Conservation (phyloP, 2,797 vertebrate species). For the Enteromius thamalakanensis region DNA sequence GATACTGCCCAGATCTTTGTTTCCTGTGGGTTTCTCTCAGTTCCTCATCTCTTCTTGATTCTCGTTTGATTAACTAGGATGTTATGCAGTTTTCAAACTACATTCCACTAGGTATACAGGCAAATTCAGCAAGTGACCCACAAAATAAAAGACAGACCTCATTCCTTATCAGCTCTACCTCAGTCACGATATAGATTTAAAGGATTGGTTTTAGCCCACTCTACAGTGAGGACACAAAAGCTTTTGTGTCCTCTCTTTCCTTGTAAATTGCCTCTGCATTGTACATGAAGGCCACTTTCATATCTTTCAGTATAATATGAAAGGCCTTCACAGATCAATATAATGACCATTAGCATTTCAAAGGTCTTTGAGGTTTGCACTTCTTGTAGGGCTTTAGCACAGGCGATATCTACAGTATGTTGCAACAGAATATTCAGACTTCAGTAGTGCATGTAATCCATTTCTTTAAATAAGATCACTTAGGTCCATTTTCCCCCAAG, state of each 20-base stretch:
- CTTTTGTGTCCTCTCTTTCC: constrained; percentile 41
- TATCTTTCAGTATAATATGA: constrained; percentile 19
- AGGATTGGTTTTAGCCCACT: constrained; percentile 16
- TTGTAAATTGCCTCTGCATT: constrained; percentile 37
- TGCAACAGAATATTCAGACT: neutral
- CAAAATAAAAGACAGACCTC: constrained; percentile 58
- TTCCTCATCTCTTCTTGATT: constrained; percentile 11
- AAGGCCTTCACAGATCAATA: constrained; percentile 32
- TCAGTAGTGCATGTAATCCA: constrained; percentile 14
- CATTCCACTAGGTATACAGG: constrained; percentile 33
- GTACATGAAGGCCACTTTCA: constrained; percentile 15
- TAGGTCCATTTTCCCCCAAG: neutral
- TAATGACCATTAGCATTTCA: constrained; percentile 44
- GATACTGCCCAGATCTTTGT: constrained; percentile 5
- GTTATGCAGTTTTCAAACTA: neutral
- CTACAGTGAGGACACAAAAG: constrained; percentile 32
- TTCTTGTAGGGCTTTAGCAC: neutral
- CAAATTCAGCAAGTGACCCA: constrained; percentile 47
- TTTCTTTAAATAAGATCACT: constrained; percentile 40
- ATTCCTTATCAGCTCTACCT: constrained; percentile 51
- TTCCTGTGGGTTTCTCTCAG: neutral
- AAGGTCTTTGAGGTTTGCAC: constrained; percentile 30
- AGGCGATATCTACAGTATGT: constrained; percentile 6
- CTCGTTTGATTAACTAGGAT: constrained; percentile 48
- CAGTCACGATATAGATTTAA: constrained; percentile 49